A percentile compares a stretch with the other conserved stretches of the same genome.
These are phyloP conservation scores for Atta colombica DNA, from an alignment of 1,140 invertebrate species.

Conservation along the genomic window DNA sequence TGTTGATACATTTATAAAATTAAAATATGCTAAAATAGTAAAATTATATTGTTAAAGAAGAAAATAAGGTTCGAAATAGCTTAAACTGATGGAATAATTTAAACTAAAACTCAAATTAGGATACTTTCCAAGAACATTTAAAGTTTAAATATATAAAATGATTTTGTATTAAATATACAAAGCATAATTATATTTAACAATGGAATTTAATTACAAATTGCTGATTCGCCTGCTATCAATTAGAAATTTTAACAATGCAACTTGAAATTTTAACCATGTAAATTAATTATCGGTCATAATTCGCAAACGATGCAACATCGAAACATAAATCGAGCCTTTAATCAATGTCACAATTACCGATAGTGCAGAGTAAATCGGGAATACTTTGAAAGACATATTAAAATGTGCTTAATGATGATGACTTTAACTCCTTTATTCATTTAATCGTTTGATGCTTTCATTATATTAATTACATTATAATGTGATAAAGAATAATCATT, in stretches of 20 bases:
- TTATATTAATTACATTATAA: slow-evolving; percentile 4
- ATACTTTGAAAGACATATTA: slow-evolving; percentile 18
- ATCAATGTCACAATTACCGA: slow-evolving; percentile 53
- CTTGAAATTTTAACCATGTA: slow-evolving; percentile 53
- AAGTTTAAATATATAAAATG: slow-evolving; percentile 13
- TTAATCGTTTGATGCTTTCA: slow-evolving; percentile 1
- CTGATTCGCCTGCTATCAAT: slow-evolving; percentile 27
- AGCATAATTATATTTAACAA: slow-evolving; percentile 59
- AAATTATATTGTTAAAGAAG: background rate
- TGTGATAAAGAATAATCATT: slow-evolving; percentile 15
- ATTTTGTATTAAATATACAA: slow-evolving; percentile 38
- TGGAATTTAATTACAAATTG: slow-evolving; percentile 61
- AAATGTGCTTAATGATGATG: slow-evolving; percentile 29
- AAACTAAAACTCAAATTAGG: background rate
- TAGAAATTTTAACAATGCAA: slow-evolving; percentile 63
- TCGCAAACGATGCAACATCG: slow-evolving; percentile 44
- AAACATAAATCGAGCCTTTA: slow-evolving; percentile 42
- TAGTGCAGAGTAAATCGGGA: background rate
- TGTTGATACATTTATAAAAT: background rate
- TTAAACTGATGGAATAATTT: too few species aligned
- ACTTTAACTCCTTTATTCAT: background rate
- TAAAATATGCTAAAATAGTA: background rate
- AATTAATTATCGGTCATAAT: slow-evolving; percentile 60
- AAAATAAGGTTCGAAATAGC: background rate
- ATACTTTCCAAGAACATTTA: slow-evolving; percentile 5